Conservation (phyloP, 2,888 invertebrate genomes). For the Deilephila porcellus region DNA sequence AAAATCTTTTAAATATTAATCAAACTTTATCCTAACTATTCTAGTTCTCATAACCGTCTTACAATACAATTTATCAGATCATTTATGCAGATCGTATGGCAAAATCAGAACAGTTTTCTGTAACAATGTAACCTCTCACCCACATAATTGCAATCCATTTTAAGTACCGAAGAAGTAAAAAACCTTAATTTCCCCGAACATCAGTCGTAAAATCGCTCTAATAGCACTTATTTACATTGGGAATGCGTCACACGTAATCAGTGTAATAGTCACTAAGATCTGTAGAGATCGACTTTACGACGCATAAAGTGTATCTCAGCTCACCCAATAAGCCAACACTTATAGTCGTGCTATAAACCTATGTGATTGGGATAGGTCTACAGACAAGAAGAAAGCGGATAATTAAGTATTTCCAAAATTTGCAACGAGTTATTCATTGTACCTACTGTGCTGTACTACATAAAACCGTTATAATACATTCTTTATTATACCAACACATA, state of each 20-base stretch:
- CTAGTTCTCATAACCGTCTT: no score
- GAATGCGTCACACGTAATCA: constrained; percentile 46
- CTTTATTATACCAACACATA: no score
- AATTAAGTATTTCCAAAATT: neutral
- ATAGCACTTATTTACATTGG: constrained; percentile 43
- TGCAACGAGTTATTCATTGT: no score
- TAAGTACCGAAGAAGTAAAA: neutral
- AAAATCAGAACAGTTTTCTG: no score
- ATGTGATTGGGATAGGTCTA: neutral
- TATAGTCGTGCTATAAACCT: constrained; percentile 32
- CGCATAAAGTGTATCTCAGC: constrained; percentile 53
- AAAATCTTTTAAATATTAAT: no score
- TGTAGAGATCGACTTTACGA: constrained; percentile 59
- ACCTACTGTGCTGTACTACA: no score
- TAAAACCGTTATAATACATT: no score
- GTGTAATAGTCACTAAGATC: constrained; percentile 47
- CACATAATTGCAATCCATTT: neutral
- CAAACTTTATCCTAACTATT: no score
- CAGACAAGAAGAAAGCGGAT: neutral
- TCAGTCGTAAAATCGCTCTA: neutral
- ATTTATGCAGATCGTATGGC: no score
- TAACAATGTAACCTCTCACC: neutral
- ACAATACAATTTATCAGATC: no score
- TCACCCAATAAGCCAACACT: constrained; percentile 61
- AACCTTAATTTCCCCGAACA: neutral